These are phyloP conservation scores for Drosophila mayaguana DNA, from an alignment of 2,888 invertebrate species.

Conservation along the genomic window DNA sequence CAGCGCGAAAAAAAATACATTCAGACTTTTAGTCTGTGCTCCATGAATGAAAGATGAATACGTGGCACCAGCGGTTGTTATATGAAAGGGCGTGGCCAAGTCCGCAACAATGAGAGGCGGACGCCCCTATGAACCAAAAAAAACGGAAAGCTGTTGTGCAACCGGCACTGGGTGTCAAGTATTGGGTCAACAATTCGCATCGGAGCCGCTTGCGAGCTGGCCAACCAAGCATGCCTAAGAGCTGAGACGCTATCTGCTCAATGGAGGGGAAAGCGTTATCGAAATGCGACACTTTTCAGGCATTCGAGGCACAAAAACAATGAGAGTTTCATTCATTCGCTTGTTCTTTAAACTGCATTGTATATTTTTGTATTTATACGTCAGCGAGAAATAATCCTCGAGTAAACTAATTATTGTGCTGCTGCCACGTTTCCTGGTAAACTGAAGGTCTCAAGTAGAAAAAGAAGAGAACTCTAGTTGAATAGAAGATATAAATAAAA, in stretches of 20 bases:
- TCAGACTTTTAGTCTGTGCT: conserved; percentile 38
- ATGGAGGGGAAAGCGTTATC: conserved; percentile 72
- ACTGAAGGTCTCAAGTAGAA: not conserved
- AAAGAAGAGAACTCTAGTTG: conserved; percentile 1
- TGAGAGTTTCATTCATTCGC: conserved; percentile 46
- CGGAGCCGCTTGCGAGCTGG: conserved; percentile 19
- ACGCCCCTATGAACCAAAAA: conserved; percentile 57
- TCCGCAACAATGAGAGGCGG: conserved; percentile 51
- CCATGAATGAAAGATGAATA: conserved; percentile 79
- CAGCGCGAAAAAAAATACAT: conserved; percentile 25
- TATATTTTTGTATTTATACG: not conserved
- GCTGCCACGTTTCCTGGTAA: not conserved
- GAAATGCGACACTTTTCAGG: conserved; percentile 76
- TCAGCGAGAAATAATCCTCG: conserved; percentile 56
- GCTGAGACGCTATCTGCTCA: conserved; percentile 56
- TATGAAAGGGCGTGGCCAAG: conserved; percentile 48
- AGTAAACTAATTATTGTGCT: conserved; percentile 74
- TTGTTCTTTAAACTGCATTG: too few relatives aligned
- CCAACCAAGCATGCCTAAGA: conserved; percentile 49
- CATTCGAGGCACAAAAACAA: conserved; percentile 69
- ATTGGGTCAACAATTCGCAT: not conserved
- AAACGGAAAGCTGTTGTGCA: conserved; percentile 35
- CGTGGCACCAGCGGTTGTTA: conserved; percentile 21
- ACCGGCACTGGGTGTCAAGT: not conserved
- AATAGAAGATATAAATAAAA: conserved; percentile 51